phyloP scores from a whole-genome alignment of 2,797 vertebrate genomes.

The Varecia variegata region DNA sequence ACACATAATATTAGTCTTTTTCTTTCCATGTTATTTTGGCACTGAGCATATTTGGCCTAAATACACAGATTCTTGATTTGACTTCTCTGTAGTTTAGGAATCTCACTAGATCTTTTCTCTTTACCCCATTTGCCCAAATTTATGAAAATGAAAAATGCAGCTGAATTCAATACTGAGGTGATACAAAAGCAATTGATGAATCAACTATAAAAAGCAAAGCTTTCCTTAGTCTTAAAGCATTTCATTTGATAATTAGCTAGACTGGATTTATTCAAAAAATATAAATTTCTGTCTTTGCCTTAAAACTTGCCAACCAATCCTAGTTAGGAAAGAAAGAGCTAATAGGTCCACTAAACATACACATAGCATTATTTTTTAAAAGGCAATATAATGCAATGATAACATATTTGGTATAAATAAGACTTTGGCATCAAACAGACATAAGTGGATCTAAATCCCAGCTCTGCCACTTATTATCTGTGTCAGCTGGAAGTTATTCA shows the following conservation, averaged over 20 bases:
- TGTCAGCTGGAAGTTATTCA: not conserved
- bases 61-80: not conserved
- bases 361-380: not conserved
- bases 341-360: not conserved
- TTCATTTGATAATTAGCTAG: conserved; percentile 27
- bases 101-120: not conserved
- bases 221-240: not conserved
- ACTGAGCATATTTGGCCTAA: not conserved
- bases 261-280: not conserved
- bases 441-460: not conserved
- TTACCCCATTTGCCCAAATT: conserved; percentile 31
- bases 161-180: conserved; percentile 18
- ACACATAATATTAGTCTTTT: conserved; percentile 7
- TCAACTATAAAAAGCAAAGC: not conserved
- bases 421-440: not conserved
- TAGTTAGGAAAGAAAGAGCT: not conserved
- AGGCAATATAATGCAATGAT: not conserved
- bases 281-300: not conserved
- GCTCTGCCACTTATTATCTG: not conserved
- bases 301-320: not conserved
- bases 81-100: not conserved
- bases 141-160: conserved; percentile 27
- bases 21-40: not conserved
- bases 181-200: conserved; percentile 31
- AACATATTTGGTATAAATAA: not conserved